Evolutionary conservation across 2,888 invertebrate species (phyloP).

Genomic region (Lacanobia wlatinum): DNA sequence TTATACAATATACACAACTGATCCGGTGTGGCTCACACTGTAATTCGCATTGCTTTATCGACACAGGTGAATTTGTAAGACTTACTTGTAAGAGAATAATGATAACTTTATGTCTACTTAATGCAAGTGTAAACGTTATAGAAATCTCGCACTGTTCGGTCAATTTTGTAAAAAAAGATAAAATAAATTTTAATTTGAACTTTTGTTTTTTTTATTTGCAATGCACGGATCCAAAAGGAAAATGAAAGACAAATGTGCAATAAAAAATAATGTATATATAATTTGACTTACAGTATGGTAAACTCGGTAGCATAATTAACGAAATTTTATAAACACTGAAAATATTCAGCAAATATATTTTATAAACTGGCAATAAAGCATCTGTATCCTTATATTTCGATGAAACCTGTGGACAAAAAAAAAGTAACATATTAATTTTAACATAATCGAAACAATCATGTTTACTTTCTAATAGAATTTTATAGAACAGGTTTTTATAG

Average conservation of each 20-base stretch:
- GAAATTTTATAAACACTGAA: constrained; percentile 89
- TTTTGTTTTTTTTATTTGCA: constrained; percentile 73
- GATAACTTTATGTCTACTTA: constrained; percentile 91
- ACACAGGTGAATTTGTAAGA: constrained; percentile 89
- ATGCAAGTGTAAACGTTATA: constrained; percentile 91
- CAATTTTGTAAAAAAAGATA: constrained; percentile 90
- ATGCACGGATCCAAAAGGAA: constrained; percentile 37
- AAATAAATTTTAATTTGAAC: constrained; percentile 88
- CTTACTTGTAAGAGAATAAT: constrained; percentile 90
- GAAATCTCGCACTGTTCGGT: constrained; percentile 91
- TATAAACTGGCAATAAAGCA: constrained; percentile 90
- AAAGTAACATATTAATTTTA: constrained; percentile 33
- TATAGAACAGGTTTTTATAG: too few relatives aligned
- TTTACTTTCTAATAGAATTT: too few relatives aligned
- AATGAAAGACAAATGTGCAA: constrained; percentile 83
- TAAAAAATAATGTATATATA: constrained; percentile 90
- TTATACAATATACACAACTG: constrained; percentile 84
- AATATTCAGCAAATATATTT: constrained; percentile 89
- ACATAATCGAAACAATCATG: background rate
- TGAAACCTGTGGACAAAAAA: constrained; percentile 80
- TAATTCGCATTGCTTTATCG: constrained; percentile 85
- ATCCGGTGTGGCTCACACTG: constrained; percentile 78
- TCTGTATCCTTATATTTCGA: constrained; percentile 81
- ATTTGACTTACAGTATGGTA: constrained; percentile 89
- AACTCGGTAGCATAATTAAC: constrained; percentile 90